Conservation (phyloP, 2,888 invertebrate species). For the Stenoptilia bipunctidactyla region DNA sequence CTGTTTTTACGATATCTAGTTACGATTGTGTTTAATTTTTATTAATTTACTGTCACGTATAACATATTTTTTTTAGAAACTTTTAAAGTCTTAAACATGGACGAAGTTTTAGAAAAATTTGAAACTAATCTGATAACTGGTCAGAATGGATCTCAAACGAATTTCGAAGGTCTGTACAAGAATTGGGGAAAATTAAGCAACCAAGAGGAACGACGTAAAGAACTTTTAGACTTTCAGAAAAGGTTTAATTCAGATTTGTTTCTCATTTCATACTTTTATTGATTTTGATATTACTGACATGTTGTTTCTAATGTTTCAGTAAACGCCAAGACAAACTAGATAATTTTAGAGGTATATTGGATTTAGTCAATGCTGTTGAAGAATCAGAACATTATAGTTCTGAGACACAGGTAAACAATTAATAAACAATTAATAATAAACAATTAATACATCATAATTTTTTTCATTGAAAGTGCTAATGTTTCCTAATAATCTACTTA, state of each 20-base stretch:
- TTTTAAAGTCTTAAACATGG: conserved; percentile 27
- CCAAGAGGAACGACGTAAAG: conserved; percentile 67
- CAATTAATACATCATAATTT: no score
- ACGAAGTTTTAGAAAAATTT: conserved; percentile 38
- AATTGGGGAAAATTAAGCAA: conserved; percentile 42
- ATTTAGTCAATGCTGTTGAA: conserved; percentile 39
- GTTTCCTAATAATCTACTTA: no score
- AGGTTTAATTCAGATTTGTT: conserved; percentile 35
- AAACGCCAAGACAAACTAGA: conserved; percentile 58
- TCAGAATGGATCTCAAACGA: conserved; percentile 18
- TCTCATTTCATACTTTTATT: not conserved
- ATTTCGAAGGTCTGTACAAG: conserved; percentile 42
- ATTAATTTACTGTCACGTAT: no score
- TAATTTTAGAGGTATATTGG: conserved; percentile 61
- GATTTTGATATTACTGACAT: not conserved
- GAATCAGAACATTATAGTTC: conserved; percentile 16
- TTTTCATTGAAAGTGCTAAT: no score
- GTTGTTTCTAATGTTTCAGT: conserved; percentile 32
- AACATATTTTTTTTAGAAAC: not conserved
- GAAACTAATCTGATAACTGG: conserved; percentile 23
- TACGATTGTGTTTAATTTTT: no score
- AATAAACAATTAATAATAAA: no score
- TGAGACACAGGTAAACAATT: conserved; percentile 20
- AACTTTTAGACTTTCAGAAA: conserved; percentile 70
- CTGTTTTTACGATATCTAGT: no score